These are phyloP conservation scores for Auanema freiburgensis DNA, from an alignment of 2,888 invertebrate species.

Conservation along the genomic window DNA sequence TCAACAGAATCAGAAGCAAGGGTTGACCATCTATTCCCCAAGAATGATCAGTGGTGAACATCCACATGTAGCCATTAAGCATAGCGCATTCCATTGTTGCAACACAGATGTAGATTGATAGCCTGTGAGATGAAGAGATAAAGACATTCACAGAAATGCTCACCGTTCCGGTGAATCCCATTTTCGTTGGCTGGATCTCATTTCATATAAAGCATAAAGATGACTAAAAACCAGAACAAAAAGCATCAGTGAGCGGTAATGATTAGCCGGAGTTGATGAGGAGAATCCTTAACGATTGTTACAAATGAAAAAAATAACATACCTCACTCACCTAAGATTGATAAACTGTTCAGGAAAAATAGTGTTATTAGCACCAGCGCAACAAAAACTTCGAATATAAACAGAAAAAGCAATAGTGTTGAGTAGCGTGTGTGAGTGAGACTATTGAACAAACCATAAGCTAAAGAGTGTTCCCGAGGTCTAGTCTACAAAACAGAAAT, in stretches of 20 bases:
- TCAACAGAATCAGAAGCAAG: constrained; percentile 24
- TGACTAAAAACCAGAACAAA: constrained; percentile 29
- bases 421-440: constrained; percentile 18
- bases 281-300: constrained; percentile 7
- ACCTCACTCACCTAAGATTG: constrained; percentile 3
- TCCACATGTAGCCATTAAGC: constrained; percentile 47
- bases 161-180: constrained; percentile 16
- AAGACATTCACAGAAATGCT: not conserved
- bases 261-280: constrained; percentile 12
- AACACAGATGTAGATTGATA: constrained; percentile 40
- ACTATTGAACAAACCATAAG: constrained; percentile 33
- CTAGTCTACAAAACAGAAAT: constrained; percentile 22
- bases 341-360: constrained; percentile 26
- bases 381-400: constrained; percentile 29
- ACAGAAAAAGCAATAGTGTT: constrained; percentile 23
- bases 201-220: constrained; percentile 25
- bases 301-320: not conserved
- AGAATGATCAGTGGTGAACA: constrained; percentile 37
- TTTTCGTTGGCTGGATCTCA: constrained; percentile 24
- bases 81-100: constrained; percentile 48
- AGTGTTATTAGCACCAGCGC: constrained; percentile 19
- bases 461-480: constrained; percentile 32
- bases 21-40: constrained; percentile 38
- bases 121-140: constrained; percentile 16
- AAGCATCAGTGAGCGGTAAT: constrained; percentile 35